Evolutionary conservation across 1,140 invertebrate genomes (phyloP), one percentile per base, ranked within the genome.

Genomic region (Drosophila bifasciata): DNA sequence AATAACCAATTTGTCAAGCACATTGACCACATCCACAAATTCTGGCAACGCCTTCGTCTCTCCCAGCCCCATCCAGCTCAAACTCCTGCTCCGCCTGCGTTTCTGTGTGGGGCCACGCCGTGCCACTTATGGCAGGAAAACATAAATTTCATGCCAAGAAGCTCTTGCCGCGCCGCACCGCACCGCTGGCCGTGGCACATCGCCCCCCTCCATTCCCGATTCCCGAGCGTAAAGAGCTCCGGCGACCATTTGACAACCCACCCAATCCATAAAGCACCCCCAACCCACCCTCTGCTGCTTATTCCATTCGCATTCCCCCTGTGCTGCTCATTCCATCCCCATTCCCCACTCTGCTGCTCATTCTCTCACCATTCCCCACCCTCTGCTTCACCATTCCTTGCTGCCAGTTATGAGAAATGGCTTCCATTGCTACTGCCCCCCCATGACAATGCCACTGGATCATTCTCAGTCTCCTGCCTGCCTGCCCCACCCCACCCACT

Each of bases 1-100:
- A 88, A 88, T 88, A 88, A 88, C 84, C 75, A 88, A 88, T 88
- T 88, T 88, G 84, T 88, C 84, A 88, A 79, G 75, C 75, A 79
- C 84, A 83, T 88, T 89, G 83, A 72, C 83, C 84, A 79, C 79
- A 88, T 79, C 84, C 79, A 73, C 70, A 62, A 74, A 73, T 81
- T 77, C 53, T 62, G 45, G 43, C 51, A 39, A 52, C 60, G 52
- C 53, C 32, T 36, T 36, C 32, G 32, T 36, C 32, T 3, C 23
- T 25, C 23, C 28, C 55, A 23, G 15, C 45, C 44, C 73, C 63
- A 51, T 6, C 28, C 55, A 23, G 15, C 45, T 50, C 72, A 49
- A 51, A 48, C 71, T 44, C 48, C 44, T 44, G 17, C 50, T 67
- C 50, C 66, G 45, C 64, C 77, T 36, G 3, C 28, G 9, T 32